Evolutionary conservation across 2,888 invertebrate genomes (phyloP).

Genomic region (Parnassius orleans): DNA sequence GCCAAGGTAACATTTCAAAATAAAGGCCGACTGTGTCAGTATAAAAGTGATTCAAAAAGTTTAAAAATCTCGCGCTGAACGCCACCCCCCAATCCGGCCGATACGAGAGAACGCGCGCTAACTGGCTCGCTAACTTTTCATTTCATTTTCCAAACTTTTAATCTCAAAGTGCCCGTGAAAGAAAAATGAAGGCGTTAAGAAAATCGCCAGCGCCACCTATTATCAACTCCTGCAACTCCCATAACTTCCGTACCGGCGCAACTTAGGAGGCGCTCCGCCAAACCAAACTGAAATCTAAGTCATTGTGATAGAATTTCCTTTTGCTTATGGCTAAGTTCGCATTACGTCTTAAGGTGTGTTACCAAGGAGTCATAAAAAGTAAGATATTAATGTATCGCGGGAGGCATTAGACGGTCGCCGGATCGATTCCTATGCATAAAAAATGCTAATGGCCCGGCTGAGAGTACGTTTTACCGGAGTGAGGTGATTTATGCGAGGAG

Average conservation of each 20-base stretch:
- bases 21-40: not conserved
- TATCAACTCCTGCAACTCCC: constrained; percentile 68
- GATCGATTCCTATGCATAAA: constrained; percentile 81
- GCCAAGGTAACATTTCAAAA: not conserved
- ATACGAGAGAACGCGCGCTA: constrained; percentile 48
- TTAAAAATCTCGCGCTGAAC: constrained; percentile 31
- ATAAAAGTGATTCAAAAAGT: constrained; percentile 20
- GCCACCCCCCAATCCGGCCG: constrained; percentile 49
- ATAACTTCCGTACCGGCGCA: constrained; percentile 43
- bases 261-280: constrained; percentile 9
- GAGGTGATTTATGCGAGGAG: constrained; percentile 72
- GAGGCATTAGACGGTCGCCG: constrained; percentile 76
- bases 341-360: constrained; percentile 63
- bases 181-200: constrained; percentile 75
- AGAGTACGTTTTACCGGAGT: constrained; percentile 61
- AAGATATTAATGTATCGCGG: constrained; percentile 82
- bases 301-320: constrained; percentile 5
- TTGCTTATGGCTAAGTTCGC: constrained; percentile 23
- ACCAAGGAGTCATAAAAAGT: constrained; percentile 80
- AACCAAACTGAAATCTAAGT: constrained; percentile 19
- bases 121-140: constrained; percentile 58
- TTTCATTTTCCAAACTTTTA: constrained; percentile 79
- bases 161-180: constrained; percentile 80
- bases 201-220: constrained; percentile 78
- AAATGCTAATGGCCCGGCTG: constrained; percentile 76